phyloP scores from a whole-genome alignment of 1,140 invertebrate species.

The Cheumatopsyche charites region DNA sequence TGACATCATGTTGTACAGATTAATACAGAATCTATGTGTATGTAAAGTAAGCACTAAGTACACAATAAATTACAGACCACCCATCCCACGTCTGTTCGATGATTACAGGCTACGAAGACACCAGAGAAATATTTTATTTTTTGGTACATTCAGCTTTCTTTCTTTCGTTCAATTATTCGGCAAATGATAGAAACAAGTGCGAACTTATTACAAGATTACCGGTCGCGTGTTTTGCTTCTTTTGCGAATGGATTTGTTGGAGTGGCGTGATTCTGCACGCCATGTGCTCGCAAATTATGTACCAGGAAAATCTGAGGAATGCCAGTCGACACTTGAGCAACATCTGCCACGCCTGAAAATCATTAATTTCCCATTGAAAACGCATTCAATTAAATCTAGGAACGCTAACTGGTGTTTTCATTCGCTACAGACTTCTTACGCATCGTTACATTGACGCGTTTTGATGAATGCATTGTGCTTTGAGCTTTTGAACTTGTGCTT shows the following conservation, averaged over 20 bases:
- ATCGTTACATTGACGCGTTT: too few relatives aligned
- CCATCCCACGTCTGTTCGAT: conserved; percentile 22
- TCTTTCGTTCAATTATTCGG: background rate
- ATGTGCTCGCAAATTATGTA: conserved; percentile 9
- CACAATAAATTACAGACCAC: conserved; percentile 32
- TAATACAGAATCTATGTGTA: conserved; percentile 3
- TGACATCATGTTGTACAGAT: background rate
- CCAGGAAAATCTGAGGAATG: conserved; percentile 6
- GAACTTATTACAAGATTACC: background rate
- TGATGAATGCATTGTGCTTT: too few relatives aligned
- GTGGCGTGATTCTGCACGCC: conserved; percentile 1
- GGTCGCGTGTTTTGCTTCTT: background rate
- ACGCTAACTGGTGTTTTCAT: too few relatives aligned
- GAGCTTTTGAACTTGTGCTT: too few relatives aligned
- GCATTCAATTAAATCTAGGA: background rate
- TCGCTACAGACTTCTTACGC: too few relatives aligned
- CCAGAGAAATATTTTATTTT: too few relatives aligned
- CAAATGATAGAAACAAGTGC: background rate
- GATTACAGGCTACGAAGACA: conserved; percentile 13
- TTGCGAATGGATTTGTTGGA: background rate
- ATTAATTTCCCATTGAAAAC: conserved; percentile 11
- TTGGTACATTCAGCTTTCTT: background rate
- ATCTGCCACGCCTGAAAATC: conserved; percentile 13
- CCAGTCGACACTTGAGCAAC: conserved; percentile 16
- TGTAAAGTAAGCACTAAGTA: conserved; percentile 17